Evolutionary conservation across 2,113 vertebrate species (phyloP), one percentile per base, ranked within the genome.

Genomic region (Nothoprocta pentlandii): DNA sequence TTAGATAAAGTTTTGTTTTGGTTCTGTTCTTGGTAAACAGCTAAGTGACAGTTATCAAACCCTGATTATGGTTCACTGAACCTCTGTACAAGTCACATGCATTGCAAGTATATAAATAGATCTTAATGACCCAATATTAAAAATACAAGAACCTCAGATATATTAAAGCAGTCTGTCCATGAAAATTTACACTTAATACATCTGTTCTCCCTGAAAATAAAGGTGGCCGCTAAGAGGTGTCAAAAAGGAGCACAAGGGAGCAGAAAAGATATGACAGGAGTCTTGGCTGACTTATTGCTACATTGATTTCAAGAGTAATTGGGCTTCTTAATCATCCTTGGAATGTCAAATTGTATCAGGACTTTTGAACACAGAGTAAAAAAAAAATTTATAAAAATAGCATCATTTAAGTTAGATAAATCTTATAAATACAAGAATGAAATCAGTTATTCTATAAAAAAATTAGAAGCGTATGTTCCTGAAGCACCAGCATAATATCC

Each of bases 321-420:
- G 74, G 42, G 34, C 51, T 94, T 95, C 54, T 81, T 10, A 41
- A 11, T 94, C 74, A 85, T 80, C 89, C 69, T 94, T 81, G 36
- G 75, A 94, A 93, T 62, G 90, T 85, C 83, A 94, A 94, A 95
- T 66, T 92, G 61, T 34, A 92, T 84, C 69, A 71, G 78, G 84
- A 92, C 54, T 87, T 83, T 86, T 36, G 49, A 93, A 70, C 21
- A 83, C 49, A 87, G 19, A 79, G 20, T 76, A 77, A 66, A 95
- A 71, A 42, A 77, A 92, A 93, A 89, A 26, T 82, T 94, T 98
- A 98, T 71, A 98, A 98, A 98, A 98, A 98, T 97, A 97, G 85
- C 87, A 89, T 95, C 81, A 95, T 96, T 95, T 95, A 80, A 91
- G 80, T 86, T 94, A 82, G 85, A 94, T 84, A 97, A 97, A 95